Base-by-base conservation (phyloP, 2,113 vertebrate genomes). In the Podilymbus podiceps region DNA sequence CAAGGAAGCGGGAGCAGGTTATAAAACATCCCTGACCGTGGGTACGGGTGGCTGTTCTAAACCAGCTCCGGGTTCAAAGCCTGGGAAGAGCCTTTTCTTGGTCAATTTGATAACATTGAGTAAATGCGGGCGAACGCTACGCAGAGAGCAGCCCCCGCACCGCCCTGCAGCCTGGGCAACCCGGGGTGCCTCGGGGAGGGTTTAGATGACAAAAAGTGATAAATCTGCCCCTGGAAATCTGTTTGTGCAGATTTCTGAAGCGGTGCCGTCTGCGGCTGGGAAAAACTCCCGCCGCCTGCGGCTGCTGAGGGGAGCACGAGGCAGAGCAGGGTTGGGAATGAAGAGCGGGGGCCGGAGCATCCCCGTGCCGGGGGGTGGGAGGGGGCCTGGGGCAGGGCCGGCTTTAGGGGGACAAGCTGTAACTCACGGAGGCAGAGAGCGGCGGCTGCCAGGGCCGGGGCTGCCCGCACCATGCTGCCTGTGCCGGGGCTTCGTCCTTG, bases 391-490 rank as follows among this genome's bases (percentile, higher is more conserved):
- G 76, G n/a, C 58, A 30, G 50, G 28, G 44, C 1, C 58, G n/a
- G 53, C 0, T 84, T 55, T 47, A 6, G 15, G 63, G 73, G 59
- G 9, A 22, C 15, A 3, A 23, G 35, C 0, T 1, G 18, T 5
- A 50, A 96, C 96, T 96, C 92, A 97, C 97, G 23, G 73, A 82
- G 67, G 78, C n/a, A 55, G 72, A 93, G 47, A 17, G 50, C 5
- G 38, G 8, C 4, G 4, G 42, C n/a, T 46, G 64, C 58, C 4
- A n/a, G 66, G 17, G 52, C 62, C 18, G 40, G 35, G 38, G 85
- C 73, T 82, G 78, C 42, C 64, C 22, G 23, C 76, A 5, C 38
- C 91, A 79, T 89, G 55, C 40, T 85, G 73, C 67, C 40, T 35
- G 24, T 16, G 88, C 42, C 0, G 2, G 38, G 40, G 33, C 27